Percentiles rank a stretch among this genome's conserved stretches.
Conservation (phyloP, 2,888 invertebrate genomes). For the Apoda limacodes region DNA sequence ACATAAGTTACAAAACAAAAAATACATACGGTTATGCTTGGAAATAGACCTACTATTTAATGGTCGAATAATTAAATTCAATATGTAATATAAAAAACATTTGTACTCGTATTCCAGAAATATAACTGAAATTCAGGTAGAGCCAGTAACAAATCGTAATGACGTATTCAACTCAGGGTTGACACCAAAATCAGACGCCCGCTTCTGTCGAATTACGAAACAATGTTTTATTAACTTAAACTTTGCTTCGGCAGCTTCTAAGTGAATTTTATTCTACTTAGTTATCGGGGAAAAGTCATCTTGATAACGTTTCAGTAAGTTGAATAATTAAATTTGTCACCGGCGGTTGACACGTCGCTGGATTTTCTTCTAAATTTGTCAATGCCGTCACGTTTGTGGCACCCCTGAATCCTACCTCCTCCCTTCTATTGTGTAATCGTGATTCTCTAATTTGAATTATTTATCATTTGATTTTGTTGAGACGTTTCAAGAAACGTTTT, state of each 20-base stretch:
- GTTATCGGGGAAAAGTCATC: conserved; percentile 67
- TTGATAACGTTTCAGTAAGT: conserved; percentile 66
- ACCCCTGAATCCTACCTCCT: conserved; percentile 24
- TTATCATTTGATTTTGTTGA: conserved; percentile 63
- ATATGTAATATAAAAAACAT: no score
- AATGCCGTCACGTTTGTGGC: conserved; percentile 54
- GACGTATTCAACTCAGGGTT: conserved; percentile 60
- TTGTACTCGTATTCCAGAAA: no score
- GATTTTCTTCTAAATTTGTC: conserved; percentile 58
- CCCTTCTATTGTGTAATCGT: conserved; percentile 51
- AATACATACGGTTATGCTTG: no score
- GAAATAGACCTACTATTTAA: no score
- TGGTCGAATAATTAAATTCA: no score
- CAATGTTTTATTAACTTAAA: conserved; percentile 68
- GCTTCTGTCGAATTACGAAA: conserved; percentile 58
- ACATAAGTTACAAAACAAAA: no score
- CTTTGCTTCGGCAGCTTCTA: conserved; percentile 62
- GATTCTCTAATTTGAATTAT: conserved; percentile 64
- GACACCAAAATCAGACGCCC: conserved; percentile 48
- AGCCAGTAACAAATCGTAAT: conserved; percentile 47
- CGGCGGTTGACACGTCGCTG: conserved; percentile 62
- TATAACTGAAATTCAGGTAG: no score
- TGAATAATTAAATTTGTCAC: conserved; percentile 69
- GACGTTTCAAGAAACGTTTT: no score
- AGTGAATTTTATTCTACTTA: conserved; percentile 70